Evolutionary conservation across 1,140 invertebrate genomes (phyloP), one percentile per base, ranked within the genome.

Genomic region (Cheumatopsyche charites): DNA sequence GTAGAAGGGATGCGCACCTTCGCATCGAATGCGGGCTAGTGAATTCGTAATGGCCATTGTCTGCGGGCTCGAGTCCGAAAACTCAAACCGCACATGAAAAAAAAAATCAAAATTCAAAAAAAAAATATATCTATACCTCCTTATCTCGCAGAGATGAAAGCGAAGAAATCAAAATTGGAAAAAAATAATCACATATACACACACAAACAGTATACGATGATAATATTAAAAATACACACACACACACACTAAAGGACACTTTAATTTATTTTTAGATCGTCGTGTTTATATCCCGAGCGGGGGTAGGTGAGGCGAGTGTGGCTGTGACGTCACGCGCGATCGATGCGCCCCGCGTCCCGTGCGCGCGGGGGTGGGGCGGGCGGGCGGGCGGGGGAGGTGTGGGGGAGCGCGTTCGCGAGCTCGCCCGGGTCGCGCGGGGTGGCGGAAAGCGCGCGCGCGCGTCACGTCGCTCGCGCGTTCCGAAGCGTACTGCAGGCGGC

Each of bases 301-400:
- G n/a, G n/a, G n/a, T 36, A 36, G 19, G 55, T 7, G 55, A 12
- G 55, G 55, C 29, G 9, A 36, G 29, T 36, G 29, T 4, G 21
- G 55, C 21, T 25, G 55, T 58, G 55, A 58, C 55, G 55, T 58
- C 55, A 58, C 21, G 55, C 55, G 21, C 17, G 55, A 58, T 58
- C 55, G 55, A 58, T 58, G 19, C 2, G 55, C 19, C 19, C 55
- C 12, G 23, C 17, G 21, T 25, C 21, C 55, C 17, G 9, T 3
- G 47, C 0, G 47, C n/a, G 13, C 4, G 47, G 47, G 15, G 15
- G 7, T n/a, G 47, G 72, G 41, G 36, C 67, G 17, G 36, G 25
- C 71, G 29, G 42, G 58, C 49, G 5, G 5, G 49, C 23, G 19
- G 2, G 11, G 23, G 19, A 19, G n/a, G 15, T 19, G 49, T 19